Evolutionary conservation across 2,113 vertebrate genomes (phyloP).

Genomic region (Ondatra zibethicus): DNA sequence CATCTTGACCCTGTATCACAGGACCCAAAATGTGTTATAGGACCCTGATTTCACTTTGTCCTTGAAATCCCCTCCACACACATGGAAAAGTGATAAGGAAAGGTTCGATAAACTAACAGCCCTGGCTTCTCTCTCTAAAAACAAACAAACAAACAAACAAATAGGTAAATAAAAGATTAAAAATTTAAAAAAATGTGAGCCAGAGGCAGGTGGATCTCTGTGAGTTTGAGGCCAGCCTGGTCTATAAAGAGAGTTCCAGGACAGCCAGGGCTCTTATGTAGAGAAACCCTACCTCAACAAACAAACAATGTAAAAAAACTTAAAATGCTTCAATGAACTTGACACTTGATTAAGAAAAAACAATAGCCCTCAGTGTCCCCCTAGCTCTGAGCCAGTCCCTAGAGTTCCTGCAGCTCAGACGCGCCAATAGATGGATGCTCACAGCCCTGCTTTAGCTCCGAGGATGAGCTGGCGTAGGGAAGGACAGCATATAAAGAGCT

Average conservation of each 20-base stretch:
- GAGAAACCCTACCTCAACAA: too few species aligned
- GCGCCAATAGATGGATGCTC: background rate
- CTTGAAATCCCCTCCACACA: background rate
- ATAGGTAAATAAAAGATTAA: too few species aligned
- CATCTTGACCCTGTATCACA: background rate
- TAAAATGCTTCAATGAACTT: slow-evolving; percentile 12
- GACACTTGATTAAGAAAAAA: background rate
- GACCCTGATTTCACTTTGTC: background rate
- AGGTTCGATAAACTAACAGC: background rate
- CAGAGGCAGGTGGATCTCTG: too few species aligned
- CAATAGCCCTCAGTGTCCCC: background rate
- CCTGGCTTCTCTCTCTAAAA: background rate
- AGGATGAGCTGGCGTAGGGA: background rate
- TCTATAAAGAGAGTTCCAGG: too few species aligned
- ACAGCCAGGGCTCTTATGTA: too few species aligned
- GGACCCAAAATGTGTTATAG: background rate
- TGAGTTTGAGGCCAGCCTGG: too few species aligned
- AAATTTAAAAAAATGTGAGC: too few species aligned
- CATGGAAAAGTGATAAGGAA: background rate
- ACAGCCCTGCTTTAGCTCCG: background rate
- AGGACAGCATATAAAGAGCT: background rate
- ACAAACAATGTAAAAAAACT: background rate
- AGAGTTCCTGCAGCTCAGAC: background rate
- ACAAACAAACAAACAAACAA: background rate
- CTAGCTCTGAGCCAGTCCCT: background rate